Evolutionary conservation across 2,888 invertebrate species (phyloP).

Genomic region (Pheosia gnoma): DNA sequence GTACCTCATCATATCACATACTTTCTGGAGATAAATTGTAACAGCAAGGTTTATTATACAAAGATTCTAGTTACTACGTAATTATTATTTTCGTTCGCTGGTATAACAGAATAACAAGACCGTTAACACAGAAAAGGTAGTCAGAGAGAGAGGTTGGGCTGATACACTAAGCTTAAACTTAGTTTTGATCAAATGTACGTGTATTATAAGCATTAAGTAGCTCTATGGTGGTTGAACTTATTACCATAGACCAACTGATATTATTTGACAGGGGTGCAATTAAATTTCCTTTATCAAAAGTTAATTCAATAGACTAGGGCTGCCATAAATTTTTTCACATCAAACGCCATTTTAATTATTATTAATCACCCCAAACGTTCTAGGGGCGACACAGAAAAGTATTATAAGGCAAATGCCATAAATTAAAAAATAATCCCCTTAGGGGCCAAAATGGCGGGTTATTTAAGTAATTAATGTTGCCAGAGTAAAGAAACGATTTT

Average conservation of each 20-base stretch:
- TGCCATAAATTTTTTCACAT: not conserved
- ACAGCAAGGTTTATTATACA: constrained; percentile 20
- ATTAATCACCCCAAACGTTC: constrained; percentile 16
- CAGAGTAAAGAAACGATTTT: constrained; percentile 7
- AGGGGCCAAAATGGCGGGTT: constrained; percentile 20
- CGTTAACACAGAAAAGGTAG: no score
- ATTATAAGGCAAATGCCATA: constrained; percentile 18
- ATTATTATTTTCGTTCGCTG: constrained; percentile 17
- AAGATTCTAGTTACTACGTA: constrained; percentile 41
- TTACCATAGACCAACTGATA: no score
- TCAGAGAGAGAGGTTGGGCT: no score
- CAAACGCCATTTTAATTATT: constrained; percentile 11
- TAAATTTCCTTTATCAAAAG: no score
- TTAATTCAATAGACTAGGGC: not conserved
- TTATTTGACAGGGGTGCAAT: no score
- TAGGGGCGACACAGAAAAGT: constrained; percentile 12
- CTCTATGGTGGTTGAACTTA: no score
- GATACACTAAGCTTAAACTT: no score
- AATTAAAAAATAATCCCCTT: constrained; percentile 20
- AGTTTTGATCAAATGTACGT: no score
- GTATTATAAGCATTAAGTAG: no score
- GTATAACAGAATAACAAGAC: no score
- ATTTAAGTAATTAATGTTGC: constrained; percentile 25
- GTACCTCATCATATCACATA: constrained; percentile 23
- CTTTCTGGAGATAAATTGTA: constrained; percentile 40